Conservation (phyloP, 2,113 vertebrate species). For the Lepus europaeus region DNA sequence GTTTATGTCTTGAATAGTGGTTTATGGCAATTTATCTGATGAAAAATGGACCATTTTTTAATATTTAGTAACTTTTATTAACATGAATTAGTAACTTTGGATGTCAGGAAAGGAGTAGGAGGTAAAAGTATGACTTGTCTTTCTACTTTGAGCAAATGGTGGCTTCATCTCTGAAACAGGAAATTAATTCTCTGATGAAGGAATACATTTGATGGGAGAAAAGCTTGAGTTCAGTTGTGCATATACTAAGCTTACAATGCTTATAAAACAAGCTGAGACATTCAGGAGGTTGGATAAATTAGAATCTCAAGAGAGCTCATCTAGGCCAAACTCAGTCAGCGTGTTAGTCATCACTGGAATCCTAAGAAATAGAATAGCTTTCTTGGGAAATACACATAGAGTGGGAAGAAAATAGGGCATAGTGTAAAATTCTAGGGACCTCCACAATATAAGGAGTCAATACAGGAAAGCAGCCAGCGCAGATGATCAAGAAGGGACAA, state of each 20-base stretch:
- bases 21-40: conserved; percentile 2
- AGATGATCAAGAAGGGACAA: neutral
- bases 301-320: neutral
- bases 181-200: conserved; percentile 38
- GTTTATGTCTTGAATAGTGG: neutral
- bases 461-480: neutral
- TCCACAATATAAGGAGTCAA: neutral
- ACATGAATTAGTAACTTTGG: conserved; percentile 16
- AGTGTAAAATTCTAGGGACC: conserved; percentile 14
- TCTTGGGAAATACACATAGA: neutral
- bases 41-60: neutral
- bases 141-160: conserved; percentile 12
- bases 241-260: neutral
- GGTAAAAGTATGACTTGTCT: conserved; percentile 3
- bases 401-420: neutral
- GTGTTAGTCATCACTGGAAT: neutral
- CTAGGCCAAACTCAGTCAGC: neutral
- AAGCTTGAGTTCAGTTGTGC: neutral
- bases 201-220: neutral
- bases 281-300: neutral
- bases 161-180: neutral
- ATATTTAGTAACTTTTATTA: conserved; percentile 1
- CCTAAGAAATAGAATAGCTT: neutral
- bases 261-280: neutral
- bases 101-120: neutral